Percentiles rank a stretch among this genome's conserved stretches.
These are phyloP conservation scores for Philereme vetulata DNA, from an alignment of 2,888 invertebrate species.

Conservation along the genomic window DNA sequence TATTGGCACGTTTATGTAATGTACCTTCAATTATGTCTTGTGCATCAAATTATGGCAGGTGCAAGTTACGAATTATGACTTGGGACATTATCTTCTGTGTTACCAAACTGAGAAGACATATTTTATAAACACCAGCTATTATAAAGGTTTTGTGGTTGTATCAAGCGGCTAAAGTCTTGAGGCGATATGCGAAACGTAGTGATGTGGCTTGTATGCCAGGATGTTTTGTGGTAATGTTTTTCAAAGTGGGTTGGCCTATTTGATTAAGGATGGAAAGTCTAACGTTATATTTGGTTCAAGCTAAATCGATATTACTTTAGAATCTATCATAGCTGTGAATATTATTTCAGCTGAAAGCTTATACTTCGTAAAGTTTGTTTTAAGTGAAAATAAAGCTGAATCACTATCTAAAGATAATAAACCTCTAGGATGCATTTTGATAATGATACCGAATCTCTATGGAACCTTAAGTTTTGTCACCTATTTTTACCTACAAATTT, in stretches of 20 bases:
- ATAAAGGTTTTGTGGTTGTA: slow-evolving; percentile 5
- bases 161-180: slow-evolving; percentile 15
- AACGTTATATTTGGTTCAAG: too few species aligned
- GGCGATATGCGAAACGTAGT: slow-evolving; percentile 13
- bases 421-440: too few species aligned
- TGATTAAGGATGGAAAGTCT: too few species aligned
- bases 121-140: slow-evolving; percentile 18
- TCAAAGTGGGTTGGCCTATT: not conserved
- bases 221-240: slow-evolving; percentile 5
- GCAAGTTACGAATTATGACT: slow-evolving; percentile 31
- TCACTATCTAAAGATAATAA: too few species aligned
- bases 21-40: slow-evolving; percentile 23
- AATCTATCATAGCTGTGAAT: too few species aligned
- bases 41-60: slow-evolving; percentile 28
- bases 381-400: too few species aligned
- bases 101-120: slow-evolving; percentile 18
- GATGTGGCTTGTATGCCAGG: slow-evolving; percentile 5
- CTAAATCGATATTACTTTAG: too few species aligned
- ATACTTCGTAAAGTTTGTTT: too few species aligned
- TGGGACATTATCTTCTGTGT: slow-evolving; percentile 14
- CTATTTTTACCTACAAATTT: too few species aligned
- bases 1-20: slow-evolving; percentile 26
- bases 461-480: too few species aligned
- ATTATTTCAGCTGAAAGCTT: too few species aligned
- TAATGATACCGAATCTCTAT: too few species aligned